phyloP scores from a whole-genome alignment of 92 coral and sea anemone species.

The Palythoa heliodiscus region DNA sequence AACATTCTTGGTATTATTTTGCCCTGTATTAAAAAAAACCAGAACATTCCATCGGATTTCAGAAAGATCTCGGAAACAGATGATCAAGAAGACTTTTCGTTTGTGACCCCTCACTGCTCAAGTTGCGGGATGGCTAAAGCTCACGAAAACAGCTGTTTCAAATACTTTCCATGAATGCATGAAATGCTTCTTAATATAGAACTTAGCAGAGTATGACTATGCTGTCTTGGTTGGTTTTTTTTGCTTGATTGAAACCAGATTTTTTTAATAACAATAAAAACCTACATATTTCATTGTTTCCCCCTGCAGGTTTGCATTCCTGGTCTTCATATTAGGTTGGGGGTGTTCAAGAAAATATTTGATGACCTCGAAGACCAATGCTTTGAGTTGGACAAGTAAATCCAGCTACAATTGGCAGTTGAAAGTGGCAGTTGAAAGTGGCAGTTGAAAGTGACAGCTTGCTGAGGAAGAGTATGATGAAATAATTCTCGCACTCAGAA shows the following conservation, averaged over 20 bases:
- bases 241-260: neutral
- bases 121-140: no score
- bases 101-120: no score
- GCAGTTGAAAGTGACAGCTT: no score
- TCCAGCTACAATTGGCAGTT: neutral
- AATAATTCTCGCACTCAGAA: slow-evolving; percentile 29
- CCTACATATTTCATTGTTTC: neutral
- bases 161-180: no score
- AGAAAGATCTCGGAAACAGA: no score
- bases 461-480: slow-evolving; percentile 2
- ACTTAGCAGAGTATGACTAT: slow-evolving; percentile 11
- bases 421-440: slow-evolving; percentile 33
- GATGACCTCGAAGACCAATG: no score
- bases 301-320: slow-evolving; percentile 47
- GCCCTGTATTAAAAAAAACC: no score
- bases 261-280: neutral
- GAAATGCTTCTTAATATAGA: slow-evolving; percentile 27
- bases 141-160: no score
- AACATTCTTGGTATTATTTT: no score
- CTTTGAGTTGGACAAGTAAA: no score
- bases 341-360: slow-evolving; percentile 41
- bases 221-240: slow-evolving; percentile 5
- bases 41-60: no score
- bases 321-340: slow-evolving; percentile 50
- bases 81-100: no score